Conservation (phyloP, 2,113 vertebrate genomes). For the Sarotherodon lohbergeri region DNA sequence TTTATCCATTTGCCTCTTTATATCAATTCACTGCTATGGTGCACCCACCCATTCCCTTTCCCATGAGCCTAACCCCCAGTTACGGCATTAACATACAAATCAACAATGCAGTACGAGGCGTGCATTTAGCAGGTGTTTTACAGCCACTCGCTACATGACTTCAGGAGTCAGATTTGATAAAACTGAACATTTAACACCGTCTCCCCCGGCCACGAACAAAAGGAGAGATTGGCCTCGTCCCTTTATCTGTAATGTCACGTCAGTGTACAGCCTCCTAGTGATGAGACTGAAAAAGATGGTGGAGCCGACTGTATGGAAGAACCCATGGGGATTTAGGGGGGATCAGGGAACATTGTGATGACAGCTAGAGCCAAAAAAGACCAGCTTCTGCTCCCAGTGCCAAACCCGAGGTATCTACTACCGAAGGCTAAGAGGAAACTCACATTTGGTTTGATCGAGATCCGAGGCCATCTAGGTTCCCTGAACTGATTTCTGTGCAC, state of each 20-base stretch:
- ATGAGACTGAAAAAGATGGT: slow-evolving; percentile 29
- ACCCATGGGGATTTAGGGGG: slow-evolving; percentile 14
- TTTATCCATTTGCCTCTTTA: neutral
- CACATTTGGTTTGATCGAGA: slow-evolving; percentile 2
- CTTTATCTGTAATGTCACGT: slow-evolving; percentile 30
- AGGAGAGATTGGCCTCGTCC: slow-evolving; percentile 26
- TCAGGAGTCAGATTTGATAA: slow-evolving; percentile 45
- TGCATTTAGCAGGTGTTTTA: slow-evolving; percentile 43
- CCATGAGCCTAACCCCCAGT: neutral
- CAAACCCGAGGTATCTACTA: neutral
- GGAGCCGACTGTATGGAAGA: neutral
- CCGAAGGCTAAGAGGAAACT: slow-evolving; percentile 11
- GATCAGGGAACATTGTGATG: slow-evolving; percentile 26
- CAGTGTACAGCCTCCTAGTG: slow-evolving; percentile 15
- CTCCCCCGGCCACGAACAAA: neutral
- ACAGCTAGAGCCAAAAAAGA: slow-evolving; percentile 24
- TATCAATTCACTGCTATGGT: neutral
- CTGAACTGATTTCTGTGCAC: neutral
- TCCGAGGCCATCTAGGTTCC: slow-evolving; percentile 1
- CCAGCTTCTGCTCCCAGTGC: slow-evolving; percentile 4
- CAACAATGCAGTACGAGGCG: neutral
- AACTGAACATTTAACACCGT: slow-evolving; percentile 26
- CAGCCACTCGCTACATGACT: neutral
- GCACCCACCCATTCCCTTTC: neutral
- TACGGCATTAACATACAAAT: slow-evolving; percentile 4